Percentiles rank a stretch among this genome's conserved stretches.
phyloP scores from a whole-genome alignment of 2,797 vertebrate species.

The Pelodytes ibericus region DNA sequence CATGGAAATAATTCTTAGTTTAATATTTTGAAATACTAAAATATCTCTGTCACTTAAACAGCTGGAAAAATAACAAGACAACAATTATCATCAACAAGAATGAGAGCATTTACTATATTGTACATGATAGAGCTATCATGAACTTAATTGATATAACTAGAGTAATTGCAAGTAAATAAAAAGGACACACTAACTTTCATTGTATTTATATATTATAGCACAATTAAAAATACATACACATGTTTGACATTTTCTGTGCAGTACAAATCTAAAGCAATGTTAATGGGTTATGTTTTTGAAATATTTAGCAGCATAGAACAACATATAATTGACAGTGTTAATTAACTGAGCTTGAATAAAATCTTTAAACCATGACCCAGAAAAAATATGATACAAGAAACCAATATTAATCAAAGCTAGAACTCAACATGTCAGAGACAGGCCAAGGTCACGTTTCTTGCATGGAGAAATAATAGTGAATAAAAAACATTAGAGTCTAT shows the following conservation, averaged over 20 bases:
- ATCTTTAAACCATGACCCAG: neutral
- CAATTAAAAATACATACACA: too few relatives aligned
- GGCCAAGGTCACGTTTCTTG: neutral
- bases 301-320: neutral
- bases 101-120: neutral
- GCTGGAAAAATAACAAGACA: slow-evolving; percentile 27
- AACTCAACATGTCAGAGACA: slow-evolving; percentile 1
- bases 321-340: neutral
- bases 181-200: neutral
- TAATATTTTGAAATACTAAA: slow-evolving; percentile 43
- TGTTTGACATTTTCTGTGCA: neutral
- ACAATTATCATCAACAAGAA: slow-evolving; percentile 18
- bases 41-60: slow-evolving; percentile 30
- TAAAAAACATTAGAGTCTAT: neutral
- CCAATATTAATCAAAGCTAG: slow-evolving; percentile 2
- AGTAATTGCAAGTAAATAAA: neutral
- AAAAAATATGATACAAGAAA: neutral
- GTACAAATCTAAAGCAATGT: neutral
- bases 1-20: slow-evolving; percentile 40
- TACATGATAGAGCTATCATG: slow-evolving; percentile 11
- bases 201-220: too few relatives aligned
- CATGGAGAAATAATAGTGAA: neutral
- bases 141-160: neutral
- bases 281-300: neutral
- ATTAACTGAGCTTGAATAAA: neutral